Conservation (phyloP, 2,113 vertebrate species). For the Rhadina sibilatrix region DNA sequence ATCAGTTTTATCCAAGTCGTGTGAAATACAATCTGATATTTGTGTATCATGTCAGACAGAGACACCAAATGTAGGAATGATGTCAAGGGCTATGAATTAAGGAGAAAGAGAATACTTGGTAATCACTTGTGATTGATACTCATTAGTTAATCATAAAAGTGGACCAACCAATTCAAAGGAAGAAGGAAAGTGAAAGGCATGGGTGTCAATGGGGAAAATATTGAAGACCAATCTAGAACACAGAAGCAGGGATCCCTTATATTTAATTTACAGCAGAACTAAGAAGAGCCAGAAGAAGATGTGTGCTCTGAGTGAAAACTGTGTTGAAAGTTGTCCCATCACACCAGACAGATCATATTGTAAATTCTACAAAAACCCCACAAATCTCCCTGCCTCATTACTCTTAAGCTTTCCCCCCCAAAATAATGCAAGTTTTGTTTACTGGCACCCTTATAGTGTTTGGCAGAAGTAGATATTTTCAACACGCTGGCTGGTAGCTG, state of each 20-base stretch:
- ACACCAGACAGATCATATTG: neutral
- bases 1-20: neutral
- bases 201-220: neutral
- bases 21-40: neutral
- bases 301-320: neutral
- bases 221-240: neutral
- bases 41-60: neutral
- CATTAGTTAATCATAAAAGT: neutral
- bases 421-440: neutral
- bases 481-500: neutral
- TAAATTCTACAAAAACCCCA: fast-evolving
- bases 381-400: neutral
- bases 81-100: neutral
- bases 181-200: neutral
- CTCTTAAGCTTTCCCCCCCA: fast-evolving
- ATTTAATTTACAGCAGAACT: neutral
- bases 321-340: neutral
- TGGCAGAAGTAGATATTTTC: neutral
- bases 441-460: neutral
- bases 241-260: neutral
- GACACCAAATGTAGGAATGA: neutral
- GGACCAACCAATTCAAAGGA: neutral
- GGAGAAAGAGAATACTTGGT: neutral
- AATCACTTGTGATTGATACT: neutral
- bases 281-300: neutral